Percentiles rank a stretch among this genome's conserved stretches.
Evolutionary conservation across 2,797 vertebrate genomes (phyloP).

Genomic region (Scolopax rusticola): DNA sequence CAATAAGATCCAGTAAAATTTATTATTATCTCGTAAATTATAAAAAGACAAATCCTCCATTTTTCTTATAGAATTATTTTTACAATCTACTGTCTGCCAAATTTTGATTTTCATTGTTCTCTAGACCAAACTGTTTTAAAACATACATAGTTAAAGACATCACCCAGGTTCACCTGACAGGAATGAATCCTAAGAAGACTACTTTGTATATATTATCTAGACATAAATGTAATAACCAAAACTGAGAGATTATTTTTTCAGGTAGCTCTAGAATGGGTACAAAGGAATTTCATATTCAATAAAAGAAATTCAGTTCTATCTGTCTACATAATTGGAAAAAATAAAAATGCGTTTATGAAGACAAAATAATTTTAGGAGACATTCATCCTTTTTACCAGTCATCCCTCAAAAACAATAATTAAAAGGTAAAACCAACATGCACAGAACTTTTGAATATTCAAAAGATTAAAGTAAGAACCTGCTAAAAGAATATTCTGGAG

Average conservation of each 20-base stretch:
- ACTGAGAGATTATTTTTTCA: background rate
- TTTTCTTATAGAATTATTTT: background rate
- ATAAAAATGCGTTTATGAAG: background rate
- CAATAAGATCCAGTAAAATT: background rate
- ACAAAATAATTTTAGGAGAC: background rate
- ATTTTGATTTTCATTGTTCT: background rate
- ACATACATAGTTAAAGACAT: background rate
- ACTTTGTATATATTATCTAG: background rate
- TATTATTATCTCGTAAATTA: background rate
- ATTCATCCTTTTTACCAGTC: background rate
- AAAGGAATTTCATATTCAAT: background rate
- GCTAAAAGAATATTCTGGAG: background rate
- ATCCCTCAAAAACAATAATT: background rate
- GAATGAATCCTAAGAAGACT: background rate
- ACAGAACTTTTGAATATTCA: background rate
- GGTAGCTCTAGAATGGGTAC: background rate
- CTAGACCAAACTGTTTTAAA: background rate
- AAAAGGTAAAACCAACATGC: background rate
- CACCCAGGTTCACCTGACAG: background rate
- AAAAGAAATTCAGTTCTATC: background rate
- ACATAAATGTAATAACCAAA: background rate
- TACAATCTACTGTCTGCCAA: background rate
- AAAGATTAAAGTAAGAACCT: background rate
- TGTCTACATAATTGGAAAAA: background rate
- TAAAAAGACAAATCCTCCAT: background rate